Percentiles rank a stretch among this genome's conserved stretches.
Evolutionary conservation across 2,888 invertebrate genomes (phyloP).

Genomic region (Saturnia japonica): DNA sequence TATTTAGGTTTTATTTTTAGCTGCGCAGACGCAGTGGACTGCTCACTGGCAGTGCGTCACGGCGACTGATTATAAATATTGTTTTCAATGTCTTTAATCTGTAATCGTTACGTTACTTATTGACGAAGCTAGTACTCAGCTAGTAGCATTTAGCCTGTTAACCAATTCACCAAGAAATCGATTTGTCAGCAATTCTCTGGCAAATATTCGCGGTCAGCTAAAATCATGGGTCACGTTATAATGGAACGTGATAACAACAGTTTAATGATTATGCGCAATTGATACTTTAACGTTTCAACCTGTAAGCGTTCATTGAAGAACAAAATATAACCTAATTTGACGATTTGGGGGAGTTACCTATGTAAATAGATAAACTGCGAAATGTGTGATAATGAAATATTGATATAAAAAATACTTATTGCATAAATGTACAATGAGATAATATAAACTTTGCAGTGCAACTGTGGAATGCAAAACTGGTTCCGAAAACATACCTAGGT

Average conservation of each 20-base stretch:
- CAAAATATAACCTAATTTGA: background rate
- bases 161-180: background rate
- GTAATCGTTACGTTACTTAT: background rate
- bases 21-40: constrained; percentile 61
- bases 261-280: background rate
- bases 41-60: constrained; percentile 79
- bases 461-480: too few species aligned
- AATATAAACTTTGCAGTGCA: background rate
- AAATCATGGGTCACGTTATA: constrained; percentile 16
- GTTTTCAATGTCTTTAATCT: constrained; percentile 8
- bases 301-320: background rate
- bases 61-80: constrained; percentile 53
- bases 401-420: background rate
- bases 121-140: background rate
- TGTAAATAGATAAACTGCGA: background rate
- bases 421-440: background rate
- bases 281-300: background rate
- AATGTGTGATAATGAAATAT: background rate
- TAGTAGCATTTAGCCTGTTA: background rate
- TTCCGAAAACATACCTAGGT: too few species aligned
- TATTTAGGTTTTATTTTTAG: constrained; percentile 22
- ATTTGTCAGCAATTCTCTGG: background rate
- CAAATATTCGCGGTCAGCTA: background rate
- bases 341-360: background rate
- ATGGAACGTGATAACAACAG: background rate